Conservation (phyloP, 2,888 invertebrate genomes). For the Sinodicranocentrus sp. region DNA sequence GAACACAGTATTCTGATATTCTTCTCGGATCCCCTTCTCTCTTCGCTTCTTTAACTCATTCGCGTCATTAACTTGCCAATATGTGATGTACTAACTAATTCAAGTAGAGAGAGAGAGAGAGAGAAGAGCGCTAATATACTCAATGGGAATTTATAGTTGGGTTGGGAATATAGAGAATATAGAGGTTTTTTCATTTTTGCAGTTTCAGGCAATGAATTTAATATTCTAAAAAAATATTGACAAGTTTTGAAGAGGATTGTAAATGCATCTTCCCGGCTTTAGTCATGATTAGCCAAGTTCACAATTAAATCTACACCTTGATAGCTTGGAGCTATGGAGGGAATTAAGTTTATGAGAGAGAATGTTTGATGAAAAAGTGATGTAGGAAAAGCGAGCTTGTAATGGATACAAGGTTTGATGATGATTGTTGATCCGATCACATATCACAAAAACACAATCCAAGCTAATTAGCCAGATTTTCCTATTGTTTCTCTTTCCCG, state of each 20-base stretch:
- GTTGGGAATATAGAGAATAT: too few relatives aligned
- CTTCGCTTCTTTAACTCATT: constrained; percentile 41
- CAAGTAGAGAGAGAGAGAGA: constrained; percentile 26
- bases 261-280: constrained; percentile 5
- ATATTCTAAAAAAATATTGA: constrained; percentile 53
- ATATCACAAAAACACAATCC: constrained; percentile 61
- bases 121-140: too few relatives aligned
- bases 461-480: constrained; percentile 66
- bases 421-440: constrained; percentile 59
- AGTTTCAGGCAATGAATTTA: constrained; percentile 66
- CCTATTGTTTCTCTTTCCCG: constrained; percentile 54
- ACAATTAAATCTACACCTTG: constrained; percentile 69
- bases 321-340: constrained; percentile 53
- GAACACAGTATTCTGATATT: constrained; percentile 45
- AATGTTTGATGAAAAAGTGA: neutral
- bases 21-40: constrained; percentile 38
- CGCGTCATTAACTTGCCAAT: constrained; percentile 65
- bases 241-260: constrained; percentile 47
- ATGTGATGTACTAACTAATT: constrained; percentile 52
- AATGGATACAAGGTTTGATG: constrained; percentile 9
- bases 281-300: constrained; percentile 64
- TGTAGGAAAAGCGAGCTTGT: neutral
- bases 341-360: constrained; percentile 11
- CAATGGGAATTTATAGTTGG: too few relatives aligned
- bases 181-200: constrained; percentile 22